A percentile compares a stretch with the other conserved stretches of the same genome.
phyloP scores from a whole-genome alignment of 35 echinoderm and acorn worm species.

The Nesometra sesokonis region DNA sequence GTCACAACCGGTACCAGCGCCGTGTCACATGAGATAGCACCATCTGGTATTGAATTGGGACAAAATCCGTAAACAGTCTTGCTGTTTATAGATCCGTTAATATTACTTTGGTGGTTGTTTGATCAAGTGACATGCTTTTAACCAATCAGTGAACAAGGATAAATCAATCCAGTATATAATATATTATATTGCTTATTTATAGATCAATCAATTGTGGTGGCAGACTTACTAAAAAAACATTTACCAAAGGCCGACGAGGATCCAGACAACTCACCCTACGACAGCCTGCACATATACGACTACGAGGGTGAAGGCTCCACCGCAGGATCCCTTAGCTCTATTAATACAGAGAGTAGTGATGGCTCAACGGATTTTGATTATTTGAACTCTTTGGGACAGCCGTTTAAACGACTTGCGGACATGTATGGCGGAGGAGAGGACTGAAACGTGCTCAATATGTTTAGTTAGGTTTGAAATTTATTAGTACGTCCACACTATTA shows the following conservation, averaged over 20 bases:
- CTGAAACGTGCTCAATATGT: too few relatives aligned
- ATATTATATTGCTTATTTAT: too few relatives aligned
- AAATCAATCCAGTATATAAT: too few relatives aligned
- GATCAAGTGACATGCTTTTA: too few relatives aligned
- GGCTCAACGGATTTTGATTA: conserved; percentile 83
- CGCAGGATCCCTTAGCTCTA: conserved; percentile 70
- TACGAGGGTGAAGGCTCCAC: conserved; percentile 91
- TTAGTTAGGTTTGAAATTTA: too few relatives aligned
- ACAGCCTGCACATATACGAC: conserved; percentile 61
- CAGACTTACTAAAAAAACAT: conserved; percentile 80
- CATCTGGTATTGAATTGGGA: too few relatives aligned
- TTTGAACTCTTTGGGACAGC: conserved; percentile 73
- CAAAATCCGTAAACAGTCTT: too few relatives aligned
- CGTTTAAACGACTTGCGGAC: conserved; percentile 88
- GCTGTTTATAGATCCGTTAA: too few relatives aligned
- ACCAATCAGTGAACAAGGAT: too few relatives aligned
- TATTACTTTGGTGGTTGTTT: too few relatives aligned
- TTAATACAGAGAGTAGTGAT: conserved; percentile 79
- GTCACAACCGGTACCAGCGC: too few relatives aligned
- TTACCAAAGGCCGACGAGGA: conserved; percentile 65
- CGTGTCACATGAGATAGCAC: too few relatives aligned
- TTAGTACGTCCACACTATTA: background rate
- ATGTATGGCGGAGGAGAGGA: conserved; percentile 85
- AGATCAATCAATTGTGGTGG: conserved; percentile 44
- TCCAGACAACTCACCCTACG: conserved; percentile 55